phyloP scores from a whole-genome alignment of 2,113 vertebrate species.

The Loxodonta africana region DNA sequence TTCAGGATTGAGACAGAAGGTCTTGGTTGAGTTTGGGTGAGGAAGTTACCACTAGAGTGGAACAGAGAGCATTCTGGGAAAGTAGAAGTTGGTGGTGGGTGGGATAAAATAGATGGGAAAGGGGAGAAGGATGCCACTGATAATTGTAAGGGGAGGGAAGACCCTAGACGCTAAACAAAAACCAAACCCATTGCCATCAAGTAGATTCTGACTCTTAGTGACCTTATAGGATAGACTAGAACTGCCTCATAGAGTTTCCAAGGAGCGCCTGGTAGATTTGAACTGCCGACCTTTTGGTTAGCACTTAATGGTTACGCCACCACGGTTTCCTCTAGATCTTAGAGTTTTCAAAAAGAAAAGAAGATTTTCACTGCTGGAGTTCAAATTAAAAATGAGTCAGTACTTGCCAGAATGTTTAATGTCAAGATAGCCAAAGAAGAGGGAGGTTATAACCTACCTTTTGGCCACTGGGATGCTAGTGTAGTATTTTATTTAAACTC shows the following conservation, averaged over 20 bases:
- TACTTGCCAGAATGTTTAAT: conserved; percentile 54
- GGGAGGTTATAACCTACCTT: conserved; percentile 62
- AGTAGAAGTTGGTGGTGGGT: neutral
- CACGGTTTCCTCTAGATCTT: neutral
- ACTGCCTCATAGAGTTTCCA: too few relatives aligned
- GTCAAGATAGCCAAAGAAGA: conserved; percentile 22
- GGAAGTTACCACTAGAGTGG: conserved; percentile 31
- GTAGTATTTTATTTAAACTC: conserved; percentile 64
- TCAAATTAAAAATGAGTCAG: conserved; percentile 49
- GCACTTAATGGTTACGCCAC: too few relatives aligned
- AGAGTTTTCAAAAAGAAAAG: conserved; percentile 64
- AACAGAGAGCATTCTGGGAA: neutral
- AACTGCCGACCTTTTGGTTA: too few relatives aligned
- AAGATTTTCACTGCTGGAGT: conserved; percentile 29
- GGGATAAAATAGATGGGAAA: neutral
- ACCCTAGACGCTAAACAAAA: neutral
- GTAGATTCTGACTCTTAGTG: too few relatives aligned
- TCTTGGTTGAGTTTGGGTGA: conserved; percentile 44
- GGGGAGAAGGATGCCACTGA: neutral
- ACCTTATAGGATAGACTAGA: too few relatives aligned
- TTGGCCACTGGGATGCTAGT: conserved; percentile 46
- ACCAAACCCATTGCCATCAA: too few relatives aligned
- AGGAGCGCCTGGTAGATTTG: too few relatives aligned
- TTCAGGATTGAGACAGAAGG: conserved; percentile 25
- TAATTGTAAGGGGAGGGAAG: neutral